phyloP scores from a whole-genome alignment of 2,888 invertebrate species.

The Lasioglossum malachurum region DNA sequence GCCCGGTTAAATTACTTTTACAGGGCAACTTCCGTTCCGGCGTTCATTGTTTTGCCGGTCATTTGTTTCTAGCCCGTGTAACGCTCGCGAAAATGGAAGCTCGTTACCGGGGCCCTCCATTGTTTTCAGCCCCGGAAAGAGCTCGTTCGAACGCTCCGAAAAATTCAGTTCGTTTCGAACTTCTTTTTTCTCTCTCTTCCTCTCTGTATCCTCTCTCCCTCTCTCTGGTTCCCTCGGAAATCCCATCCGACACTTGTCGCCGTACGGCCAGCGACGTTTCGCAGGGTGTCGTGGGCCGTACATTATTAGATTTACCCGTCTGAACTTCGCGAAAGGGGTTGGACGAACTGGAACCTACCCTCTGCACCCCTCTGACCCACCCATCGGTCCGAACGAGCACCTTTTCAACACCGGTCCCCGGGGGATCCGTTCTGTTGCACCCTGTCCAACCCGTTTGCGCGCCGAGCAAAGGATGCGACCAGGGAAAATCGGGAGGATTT shows the following conservation, averaged over 20 bases:
- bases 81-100: conserved; percentile 42
- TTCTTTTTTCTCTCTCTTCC: neutral
- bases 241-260: conserved; percentile 65
- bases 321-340: conserved; percentile 59
- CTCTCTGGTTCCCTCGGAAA: conserved; percentile 29
- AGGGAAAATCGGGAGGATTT: conserved; percentile 26
- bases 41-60: conserved; percentile 53
- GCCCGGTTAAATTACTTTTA: conserved; percentile 48
- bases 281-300: conserved; percentile 49
- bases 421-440: conserved; percentile 49
- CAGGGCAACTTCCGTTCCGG: conserved; percentile 16
- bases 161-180: conserved; percentile 36
- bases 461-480: conserved; percentile 30
- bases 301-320: conserved; percentile 75
- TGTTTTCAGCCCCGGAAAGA: conserved; percentile 33
- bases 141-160: conserved; percentile 17
- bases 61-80: conserved; percentile 52
- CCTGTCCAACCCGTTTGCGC: conserved; percentile 69
- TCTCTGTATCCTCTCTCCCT: neutral
- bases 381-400: conserved; percentile 32
- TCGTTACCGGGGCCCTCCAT: conserved; percentile 46
- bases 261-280: conserved; percentile 53
- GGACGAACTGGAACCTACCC: conserved; percentile 39
- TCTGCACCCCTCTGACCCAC: neutral
- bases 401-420: conserved; percentile 45